A percentile compares a stretch with the other conserved stretches of the same genome.
Conservation (phyloP, 2,797 vertebrate species). For the Astyanax mexicanus region DNA sequence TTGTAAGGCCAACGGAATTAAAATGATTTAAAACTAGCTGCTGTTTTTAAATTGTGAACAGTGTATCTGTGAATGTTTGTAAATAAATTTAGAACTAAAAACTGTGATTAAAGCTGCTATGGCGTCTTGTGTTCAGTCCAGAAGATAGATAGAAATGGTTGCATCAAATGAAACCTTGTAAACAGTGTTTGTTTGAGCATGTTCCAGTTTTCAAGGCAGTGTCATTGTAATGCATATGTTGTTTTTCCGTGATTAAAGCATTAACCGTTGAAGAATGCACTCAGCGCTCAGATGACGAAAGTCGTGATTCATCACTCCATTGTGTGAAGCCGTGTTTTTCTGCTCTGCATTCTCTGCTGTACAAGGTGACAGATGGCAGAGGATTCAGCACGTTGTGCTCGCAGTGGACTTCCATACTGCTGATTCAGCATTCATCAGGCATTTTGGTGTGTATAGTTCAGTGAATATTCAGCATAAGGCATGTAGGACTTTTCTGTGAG, state of each 20-base stretch:
- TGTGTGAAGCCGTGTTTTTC: background rate
- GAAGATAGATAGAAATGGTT: conserved; percentile 5
- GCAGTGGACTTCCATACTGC: background rate
- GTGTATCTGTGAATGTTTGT: background rate
- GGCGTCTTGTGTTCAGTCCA: background rate
- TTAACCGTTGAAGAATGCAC: background rate
- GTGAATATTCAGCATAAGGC: background rate
- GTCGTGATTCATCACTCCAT: background rate
- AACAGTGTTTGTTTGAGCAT: background rate
- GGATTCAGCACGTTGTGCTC: background rate
- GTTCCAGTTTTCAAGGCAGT: background rate
- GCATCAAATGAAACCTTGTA: background rate
- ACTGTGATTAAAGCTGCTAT: no score
- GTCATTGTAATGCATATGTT: background rate
- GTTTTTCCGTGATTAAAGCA: background rate
- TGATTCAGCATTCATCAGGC: background rate
- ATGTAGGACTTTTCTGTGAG: background rate
- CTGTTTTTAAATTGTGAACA: conserved; percentile 17
- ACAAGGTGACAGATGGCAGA: conserved; percentile 2
- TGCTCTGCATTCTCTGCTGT: background rate
- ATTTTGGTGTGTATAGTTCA: background rate
- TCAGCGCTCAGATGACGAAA: background rate
- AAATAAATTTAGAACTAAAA: background rate
- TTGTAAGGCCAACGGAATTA: background rate
- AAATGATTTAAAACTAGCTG: conserved; percentile 20